A percentile compares a stretch with the other conserved stretches of the same genome.
phyloP scores from a whole-genome alignment of 2,888 invertebrate species.

The Eupithecia inturbata region DNA sequence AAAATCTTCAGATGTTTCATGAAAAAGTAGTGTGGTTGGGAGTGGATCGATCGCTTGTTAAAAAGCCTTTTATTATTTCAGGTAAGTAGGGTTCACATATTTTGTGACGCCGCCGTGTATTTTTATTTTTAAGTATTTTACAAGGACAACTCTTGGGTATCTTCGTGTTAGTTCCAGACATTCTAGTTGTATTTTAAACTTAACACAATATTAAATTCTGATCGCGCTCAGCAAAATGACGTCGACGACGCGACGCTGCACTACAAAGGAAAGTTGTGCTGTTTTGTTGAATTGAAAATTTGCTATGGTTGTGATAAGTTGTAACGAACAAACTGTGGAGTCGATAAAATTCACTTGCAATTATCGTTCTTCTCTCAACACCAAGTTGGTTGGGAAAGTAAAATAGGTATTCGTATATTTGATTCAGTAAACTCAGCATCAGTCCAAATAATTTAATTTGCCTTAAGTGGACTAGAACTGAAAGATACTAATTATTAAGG shows the following conservation, averaged over 20 bases:
- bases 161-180: not conserved
- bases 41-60: not conserved
- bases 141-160: not conserved
- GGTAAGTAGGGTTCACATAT: not conserved
- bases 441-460: not conserved
- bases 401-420: not conserved
- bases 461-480: not conserved
- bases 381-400: not conserved
- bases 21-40: not conserved
- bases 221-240: constrained; percentile 17
- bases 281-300: not conserved
- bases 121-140: not conserved
- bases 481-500: not conserved
- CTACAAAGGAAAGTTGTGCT: constrained; percentile 16
- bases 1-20: not conserved
- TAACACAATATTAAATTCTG: constrained; percentile 9
- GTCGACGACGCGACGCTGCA: not conserved
- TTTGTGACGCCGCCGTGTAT: too few species aligned
- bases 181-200: not conserved
- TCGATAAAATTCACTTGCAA: not conserved
- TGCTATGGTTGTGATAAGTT: not conserved
- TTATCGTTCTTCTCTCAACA: not conserved
- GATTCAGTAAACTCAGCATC: not conserved
- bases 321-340: not conserved
- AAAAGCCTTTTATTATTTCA: not conserved